Evolutionary conservation across 2,888 invertebrate species (phyloP).

Genomic region (Athetis lepigone): DNA sequence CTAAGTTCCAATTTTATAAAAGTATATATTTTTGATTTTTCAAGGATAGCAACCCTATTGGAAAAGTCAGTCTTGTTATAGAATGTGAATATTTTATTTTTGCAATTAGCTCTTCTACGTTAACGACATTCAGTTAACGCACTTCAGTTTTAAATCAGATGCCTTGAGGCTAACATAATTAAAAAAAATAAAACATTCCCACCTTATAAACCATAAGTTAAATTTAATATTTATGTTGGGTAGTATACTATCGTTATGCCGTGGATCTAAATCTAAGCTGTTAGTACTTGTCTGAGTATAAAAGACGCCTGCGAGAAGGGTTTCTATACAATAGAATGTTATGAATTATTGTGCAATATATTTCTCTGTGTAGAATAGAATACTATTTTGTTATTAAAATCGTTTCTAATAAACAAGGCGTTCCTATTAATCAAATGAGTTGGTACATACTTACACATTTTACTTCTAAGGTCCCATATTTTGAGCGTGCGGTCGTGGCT

Average conservation of each 20-base stretch:
- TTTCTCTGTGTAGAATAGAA: conserved; percentile 39
- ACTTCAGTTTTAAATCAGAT: conserved; percentile 9
- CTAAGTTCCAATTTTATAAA: no score
- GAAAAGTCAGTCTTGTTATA: conserved; percentile 13
- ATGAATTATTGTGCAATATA: conserved; percentile 60
- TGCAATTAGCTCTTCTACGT: conserved; percentile 23
- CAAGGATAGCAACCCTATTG: conserved; percentile 24
- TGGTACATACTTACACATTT: conserved; percentile 87
- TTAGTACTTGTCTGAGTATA: conserved; percentile 52
- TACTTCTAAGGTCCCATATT: conserved; percentile 99
- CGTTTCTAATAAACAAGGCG: conserved; percentile 50
- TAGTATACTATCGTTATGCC: conserved; percentile 45
- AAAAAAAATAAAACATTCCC: conserved; percentile 37
- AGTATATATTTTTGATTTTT: no score
- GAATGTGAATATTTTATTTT: conserved; percentile 31
- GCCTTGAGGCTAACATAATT: background rate
- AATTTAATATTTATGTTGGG: conserved; percentile 44
- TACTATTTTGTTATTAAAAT: conserved; percentile 59
- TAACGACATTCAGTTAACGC: conserved; percentile 8
- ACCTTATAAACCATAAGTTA: conserved; percentile 28
- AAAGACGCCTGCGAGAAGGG: conserved; percentile 54
- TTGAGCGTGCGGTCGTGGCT: conserved; percentile 99
- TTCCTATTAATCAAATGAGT: conserved; percentile 53
- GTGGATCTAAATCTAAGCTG: conserved; percentile 50
- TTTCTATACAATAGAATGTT: conserved; percentile 60